Evolutionary conservation across 2,888 invertebrate genomes (phyloP).

Genomic region (Perdita meconis): DNA sequence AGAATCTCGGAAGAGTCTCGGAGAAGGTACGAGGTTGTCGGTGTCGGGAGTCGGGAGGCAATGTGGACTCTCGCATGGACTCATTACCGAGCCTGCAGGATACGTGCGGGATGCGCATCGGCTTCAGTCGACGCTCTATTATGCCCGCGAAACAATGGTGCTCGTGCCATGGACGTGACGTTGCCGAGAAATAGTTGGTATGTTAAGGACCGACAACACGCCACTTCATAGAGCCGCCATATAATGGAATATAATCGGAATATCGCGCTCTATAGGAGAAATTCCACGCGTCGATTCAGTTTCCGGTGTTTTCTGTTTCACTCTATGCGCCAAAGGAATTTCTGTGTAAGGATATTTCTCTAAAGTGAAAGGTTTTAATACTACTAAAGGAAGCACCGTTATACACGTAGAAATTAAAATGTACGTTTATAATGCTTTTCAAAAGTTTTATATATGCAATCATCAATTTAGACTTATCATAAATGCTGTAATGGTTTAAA

Average conservation of each 20-base stretch:
- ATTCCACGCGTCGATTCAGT: conserved; percentile 33
- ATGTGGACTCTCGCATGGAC: conserved; percentile 61
- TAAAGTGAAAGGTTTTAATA: background rate
- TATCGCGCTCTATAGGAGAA: conserved; percentile 35
- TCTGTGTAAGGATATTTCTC: background rate
- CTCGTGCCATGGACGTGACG: conserved; percentile 40
- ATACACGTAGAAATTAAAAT: too few relatives aligned
- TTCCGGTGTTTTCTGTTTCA: conserved; percentile 34
- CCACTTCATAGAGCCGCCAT: conserved; percentile 50
- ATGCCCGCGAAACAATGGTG: conserved; percentile 58
- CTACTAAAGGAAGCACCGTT: too few relatives aligned
- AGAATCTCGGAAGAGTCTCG: conserved; percentile 63
- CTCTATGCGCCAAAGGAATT: background rate
- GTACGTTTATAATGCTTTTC: too few relatives aligned
- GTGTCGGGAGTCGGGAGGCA: conserved; percentile 61
- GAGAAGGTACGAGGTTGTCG: conserved; percentile 51
- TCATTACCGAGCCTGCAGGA: conserved; percentile 58
- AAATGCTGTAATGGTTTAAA: too few relatives aligned
- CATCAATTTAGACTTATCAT: too few relatives aligned
- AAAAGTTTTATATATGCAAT: too few relatives aligned
- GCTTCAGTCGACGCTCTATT: conserved; percentile 54
- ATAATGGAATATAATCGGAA: conserved; percentile 58
- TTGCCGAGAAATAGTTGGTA: conserved; percentile 55
- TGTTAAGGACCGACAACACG: conserved; percentile 55
- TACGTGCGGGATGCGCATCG: conserved; percentile 50